A percentile compares a stretch with the other conserved stretches of the same genome.
phyloP scores from a whole-genome alignment of 1,140 invertebrate species.

The Arion vulgaris region DNA sequence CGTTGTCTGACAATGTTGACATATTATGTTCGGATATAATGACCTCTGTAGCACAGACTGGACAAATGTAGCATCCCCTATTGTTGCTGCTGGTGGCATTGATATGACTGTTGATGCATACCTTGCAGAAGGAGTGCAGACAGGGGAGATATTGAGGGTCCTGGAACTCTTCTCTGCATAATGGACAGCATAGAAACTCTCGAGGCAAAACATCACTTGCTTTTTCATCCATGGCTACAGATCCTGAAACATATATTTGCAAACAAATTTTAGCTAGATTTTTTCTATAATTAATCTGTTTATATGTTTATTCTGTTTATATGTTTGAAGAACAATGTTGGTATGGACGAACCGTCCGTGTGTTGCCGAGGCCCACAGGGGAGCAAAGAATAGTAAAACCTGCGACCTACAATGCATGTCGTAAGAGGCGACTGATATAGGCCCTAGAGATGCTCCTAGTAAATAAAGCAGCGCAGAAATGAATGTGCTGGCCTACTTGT shows the following conservation, averaged over 20 bases:
- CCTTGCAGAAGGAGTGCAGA: conserved; percentile 92
- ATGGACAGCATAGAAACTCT: conserved; percentile 63
- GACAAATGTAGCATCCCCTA: conserved; percentile 54
- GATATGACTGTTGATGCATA: conserved; percentile 77
- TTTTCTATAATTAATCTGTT: too few species aligned
- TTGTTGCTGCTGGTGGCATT: conserved; percentile 32
- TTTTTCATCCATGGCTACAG: conserved; percentile 58
- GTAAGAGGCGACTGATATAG: too few species aligned
- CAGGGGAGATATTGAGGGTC: conserved; percentile 87
- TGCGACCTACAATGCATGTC: too few species aligned
- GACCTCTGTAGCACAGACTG: conserved; percentile 58
- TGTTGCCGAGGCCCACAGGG: too few species aligned
- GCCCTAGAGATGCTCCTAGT: too few species aligned
- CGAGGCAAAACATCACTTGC: conserved; percentile 60
- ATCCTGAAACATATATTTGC: conserved; percentile 38
- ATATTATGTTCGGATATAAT: conserved; percentile 29
- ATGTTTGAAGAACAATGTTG: too few species aligned
- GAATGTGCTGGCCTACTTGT: too few species aligned
- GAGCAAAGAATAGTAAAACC: too few species aligned
- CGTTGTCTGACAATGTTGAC: conserved; percentile 52
- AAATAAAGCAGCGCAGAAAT: too few species aligned
- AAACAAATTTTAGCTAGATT: not conserved
- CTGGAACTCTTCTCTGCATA: conserved; percentile 68
- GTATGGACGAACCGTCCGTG: too few species aligned
- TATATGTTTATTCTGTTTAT: too few species aligned